These are phyloP conservation scores for Forbesichthys agassizii DNA, from an alignment of 2,113 vertebrate genomes.

Conservation along the genomic window DNA sequence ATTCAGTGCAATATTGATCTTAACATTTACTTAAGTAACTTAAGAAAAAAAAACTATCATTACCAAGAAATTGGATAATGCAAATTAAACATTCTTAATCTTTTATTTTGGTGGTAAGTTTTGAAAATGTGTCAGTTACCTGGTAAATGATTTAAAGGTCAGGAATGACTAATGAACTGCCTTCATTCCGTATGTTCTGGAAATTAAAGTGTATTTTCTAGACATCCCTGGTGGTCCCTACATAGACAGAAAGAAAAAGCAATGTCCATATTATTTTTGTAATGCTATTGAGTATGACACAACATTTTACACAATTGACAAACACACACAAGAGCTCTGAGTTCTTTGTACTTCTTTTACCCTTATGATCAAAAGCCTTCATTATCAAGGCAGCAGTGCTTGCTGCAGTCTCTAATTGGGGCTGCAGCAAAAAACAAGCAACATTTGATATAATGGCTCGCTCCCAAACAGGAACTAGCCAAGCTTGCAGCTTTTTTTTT, in stretches of 20 bases:
- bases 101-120: too few species aligned
- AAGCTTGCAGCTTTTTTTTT: constrained; percentile 38
- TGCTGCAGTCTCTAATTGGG: constrained; percentile 56
- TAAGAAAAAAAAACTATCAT: background rate
- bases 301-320: constrained; percentile 31
- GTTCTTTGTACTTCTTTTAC: constrained; percentile 34
- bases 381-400: constrained; percentile 52
- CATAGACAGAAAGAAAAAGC: background rate
- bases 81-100: too few species aligned
- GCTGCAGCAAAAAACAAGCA: constrained; percentile 52
- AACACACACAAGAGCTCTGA: constrained; percentile 5
- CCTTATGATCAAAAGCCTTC: constrained; percentile 60
- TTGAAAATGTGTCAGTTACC: too few species aligned
- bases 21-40: background rate
- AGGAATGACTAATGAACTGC: constrained; percentile 24
- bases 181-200: background rate
- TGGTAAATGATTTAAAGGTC: background rate
- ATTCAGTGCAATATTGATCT: background rate
- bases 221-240: background rate
- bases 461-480: constrained; percentile 48
- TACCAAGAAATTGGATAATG: background rate
- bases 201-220: constrained; percentile 2
- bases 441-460: constrained; percentile 61
- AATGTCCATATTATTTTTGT: constrained; percentile 27
- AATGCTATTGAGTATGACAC: constrained; percentile 30